Percentiles rank a stretch among this genome's conserved stretches.
phyloP scores from a whole-genome alignment of 2,797 vertebrate genomes.

The Pagetopsis macropterus region DNA sequence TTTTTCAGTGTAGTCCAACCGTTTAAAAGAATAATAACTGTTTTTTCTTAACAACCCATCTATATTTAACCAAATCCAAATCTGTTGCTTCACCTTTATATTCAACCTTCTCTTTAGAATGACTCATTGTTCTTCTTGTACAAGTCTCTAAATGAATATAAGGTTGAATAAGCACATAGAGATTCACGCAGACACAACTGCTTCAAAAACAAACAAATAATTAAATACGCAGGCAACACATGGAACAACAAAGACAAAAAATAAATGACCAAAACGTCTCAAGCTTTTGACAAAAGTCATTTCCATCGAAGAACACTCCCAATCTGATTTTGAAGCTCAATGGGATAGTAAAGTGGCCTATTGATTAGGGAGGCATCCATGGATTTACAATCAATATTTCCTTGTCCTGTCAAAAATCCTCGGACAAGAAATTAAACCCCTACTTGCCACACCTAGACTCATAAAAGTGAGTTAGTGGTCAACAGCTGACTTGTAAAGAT shows the following conservation, averaged over 20 bases:
- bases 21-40: not conserved
- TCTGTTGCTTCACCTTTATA: not conserved
- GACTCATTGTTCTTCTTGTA: not conserved
- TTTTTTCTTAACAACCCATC: no score
- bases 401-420: conserved; percentile 23
- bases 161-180: not conserved
- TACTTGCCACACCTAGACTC: not conserved
- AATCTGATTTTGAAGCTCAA: conserved; percentile 29
- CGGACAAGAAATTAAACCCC: conserved; percentile 1
- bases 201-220: conserved; percentile 10
- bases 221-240: not conserved
- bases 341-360: conserved; percentile 32
- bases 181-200: not conserved
- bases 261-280: not conserved
- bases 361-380: conserved; percentile 45
- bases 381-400: conserved; percentile 29
- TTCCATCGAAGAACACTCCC: conserved; percentile 2
- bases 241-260: not conserved
- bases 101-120: not conserved
- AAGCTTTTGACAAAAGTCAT: not conserved
- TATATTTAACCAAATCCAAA: not conserved
- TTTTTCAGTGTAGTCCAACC: no score
- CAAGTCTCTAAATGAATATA: conserved; percentile 5
- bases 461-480: not conserved
- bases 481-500: not conserved